These are phyloP conservation scores for Drosophila cognata DNA, from an alignment of 2,888 invertebrate genomes.

Conservation along the genomic window DNA sequence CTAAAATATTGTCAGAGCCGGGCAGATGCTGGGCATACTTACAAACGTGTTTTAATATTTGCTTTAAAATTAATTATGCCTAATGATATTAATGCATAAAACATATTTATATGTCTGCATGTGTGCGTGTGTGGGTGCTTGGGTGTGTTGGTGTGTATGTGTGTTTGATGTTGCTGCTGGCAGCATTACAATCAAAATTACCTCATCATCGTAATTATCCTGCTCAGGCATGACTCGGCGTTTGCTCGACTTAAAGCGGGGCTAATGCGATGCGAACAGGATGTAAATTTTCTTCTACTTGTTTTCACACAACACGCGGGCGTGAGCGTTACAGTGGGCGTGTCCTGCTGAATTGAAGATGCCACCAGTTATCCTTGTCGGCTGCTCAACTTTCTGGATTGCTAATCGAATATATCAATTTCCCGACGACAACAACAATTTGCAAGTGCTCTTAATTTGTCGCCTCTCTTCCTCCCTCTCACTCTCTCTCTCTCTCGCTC, in stretches of 20 bases:
- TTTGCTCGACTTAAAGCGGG: constrained; percentile 63
- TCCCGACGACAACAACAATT: constrained; percentile 57
- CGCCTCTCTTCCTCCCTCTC: constrained; percentile 9
- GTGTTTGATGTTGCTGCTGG: constrained; percentile 12
- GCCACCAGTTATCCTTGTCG: constrained; percentile 22
- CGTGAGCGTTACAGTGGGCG: constrained; percentile 4
- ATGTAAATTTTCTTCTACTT: constrained; percentile 49
- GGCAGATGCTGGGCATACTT: neutral
- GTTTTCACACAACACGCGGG: constrained; percentile 28
- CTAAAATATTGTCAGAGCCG: constrained; percentile 5
- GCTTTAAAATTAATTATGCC: constrained; percentile 63
- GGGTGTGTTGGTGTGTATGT: neutral
- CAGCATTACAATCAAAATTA: constrained; percentile 74
- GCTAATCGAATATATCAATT: constrained; percentile 79
- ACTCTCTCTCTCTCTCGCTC: constrained; percentile 1
- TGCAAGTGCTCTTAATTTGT: constrained; percentile 63
- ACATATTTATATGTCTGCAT: constrained; percentile 46
- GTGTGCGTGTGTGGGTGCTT: constrained; percentile 1
- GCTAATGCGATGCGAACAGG: constrained; percentile 48
- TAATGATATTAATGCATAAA: constrained; percentile 62
- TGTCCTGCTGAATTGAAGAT: constrained; percentile 61
- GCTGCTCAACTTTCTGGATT: constrained; percentile 37
- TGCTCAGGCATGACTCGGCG: constrained; percentile 84
- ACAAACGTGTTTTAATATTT: constrained; percentile 58
- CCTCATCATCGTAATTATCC: constrained; percentile 85